Conservation (phyloP, 2,113 vertebrate species). For the Paramisgurnus dabryanus region DNA sequence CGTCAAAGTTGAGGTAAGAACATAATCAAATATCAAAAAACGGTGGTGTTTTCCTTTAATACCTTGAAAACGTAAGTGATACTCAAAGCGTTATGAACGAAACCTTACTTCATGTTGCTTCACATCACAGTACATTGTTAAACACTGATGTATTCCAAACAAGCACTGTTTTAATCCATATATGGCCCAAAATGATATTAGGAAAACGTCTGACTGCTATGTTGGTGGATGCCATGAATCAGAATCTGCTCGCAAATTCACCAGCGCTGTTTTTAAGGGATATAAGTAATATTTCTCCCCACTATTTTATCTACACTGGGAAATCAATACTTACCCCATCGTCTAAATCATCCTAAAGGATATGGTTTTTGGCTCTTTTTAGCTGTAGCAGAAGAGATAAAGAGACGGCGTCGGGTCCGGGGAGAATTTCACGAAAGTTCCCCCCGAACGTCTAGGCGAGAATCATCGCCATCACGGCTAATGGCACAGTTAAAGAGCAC, state of each 20-base stretch:
- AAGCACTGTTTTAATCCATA: neutral
- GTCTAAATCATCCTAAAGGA: conserved; percentile 56
- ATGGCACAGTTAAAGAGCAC: conserved; percentile 56
- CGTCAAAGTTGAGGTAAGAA: too few relatives aligned
- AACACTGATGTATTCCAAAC: too few relatives aligned
- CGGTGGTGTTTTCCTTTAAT: too few relatives aligned
- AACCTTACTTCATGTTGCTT: too few relatives aligned
- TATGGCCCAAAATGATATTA: neutral
- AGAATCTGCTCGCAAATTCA: neutral
- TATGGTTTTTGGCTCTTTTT: conserved; percentile 45
- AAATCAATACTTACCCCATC: conserved; percentile 57
- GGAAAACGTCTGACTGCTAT: neutral
- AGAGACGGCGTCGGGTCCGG: conserved; percentile 35
- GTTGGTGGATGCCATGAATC: neutral
- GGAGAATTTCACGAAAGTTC: conserved; percentile 42
- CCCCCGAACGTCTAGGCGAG: conserved; percentile 30
- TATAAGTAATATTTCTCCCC: conserved; percentile 61
- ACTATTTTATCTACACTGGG: conserved; percentile 60
- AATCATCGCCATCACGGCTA: conserved; percentile 50
- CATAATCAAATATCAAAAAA: too few relatives aligned
- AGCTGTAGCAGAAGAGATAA: conserved; percentile 45
- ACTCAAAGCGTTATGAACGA: too few relatives aligned
- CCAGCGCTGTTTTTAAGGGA: conserved; percentile 36
- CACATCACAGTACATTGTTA: too few relatives aligned
- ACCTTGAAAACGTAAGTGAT: too few relatives aligned